phyloP scores from a whole-genome alignment of 2,888 invertebrate genomes.

The Cetonia aurata region DNA sequence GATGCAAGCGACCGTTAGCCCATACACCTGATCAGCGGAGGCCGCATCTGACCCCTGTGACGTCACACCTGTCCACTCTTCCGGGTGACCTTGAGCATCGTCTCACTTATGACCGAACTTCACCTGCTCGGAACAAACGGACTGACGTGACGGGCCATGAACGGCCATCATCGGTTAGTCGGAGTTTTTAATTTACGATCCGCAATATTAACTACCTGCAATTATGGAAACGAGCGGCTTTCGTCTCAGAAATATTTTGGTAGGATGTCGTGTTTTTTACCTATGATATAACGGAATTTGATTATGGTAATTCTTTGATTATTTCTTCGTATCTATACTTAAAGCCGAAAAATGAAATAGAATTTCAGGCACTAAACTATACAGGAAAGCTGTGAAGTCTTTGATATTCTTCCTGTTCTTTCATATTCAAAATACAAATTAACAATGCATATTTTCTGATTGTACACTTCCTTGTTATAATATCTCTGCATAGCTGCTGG shows the following conservation, averaged over 20 bases:
- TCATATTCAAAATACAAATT: too few species aligned
- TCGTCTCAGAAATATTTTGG: constrained; percentile 5
- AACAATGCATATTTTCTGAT: too few species aligned
- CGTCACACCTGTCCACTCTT: constrained; percentile 60
- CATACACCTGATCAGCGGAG: constrained; percentile 59
- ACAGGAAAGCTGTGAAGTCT: too few species aligned
- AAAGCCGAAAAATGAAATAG: too few species aligned
- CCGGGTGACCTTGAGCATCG: constrained; percentile 61
- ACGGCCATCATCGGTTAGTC: constrained; percentile 57
- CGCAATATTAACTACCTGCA: constrained; percentile 46
- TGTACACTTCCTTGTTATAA: too few species aligned
- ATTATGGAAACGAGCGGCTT: constrained; percentile 29
- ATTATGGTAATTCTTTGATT: constrained; percentile 7
- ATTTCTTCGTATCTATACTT: too few species aligned
- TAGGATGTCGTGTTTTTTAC: constrained; percentile 9
- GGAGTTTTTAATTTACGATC: constrained; percentile 56
- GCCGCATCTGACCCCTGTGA: constrained; percentile 59
- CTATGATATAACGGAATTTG: constrained; percentile 15
- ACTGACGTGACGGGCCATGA: constrained; percentile 50
- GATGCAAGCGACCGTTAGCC: constrained; percentile 59
- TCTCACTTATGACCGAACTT: constrained; percentile 52
- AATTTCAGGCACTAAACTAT: too few species aligned
- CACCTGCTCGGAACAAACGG: constrained; percentile 46
- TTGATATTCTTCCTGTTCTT: too few species aligned
- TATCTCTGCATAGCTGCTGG: too few species aligned